Evolutionary conservation across 2,888 invertebrate species (phyloP), one percentile per base, ranked within the genome.

Genomic region (Drosophila differens): DNA sequence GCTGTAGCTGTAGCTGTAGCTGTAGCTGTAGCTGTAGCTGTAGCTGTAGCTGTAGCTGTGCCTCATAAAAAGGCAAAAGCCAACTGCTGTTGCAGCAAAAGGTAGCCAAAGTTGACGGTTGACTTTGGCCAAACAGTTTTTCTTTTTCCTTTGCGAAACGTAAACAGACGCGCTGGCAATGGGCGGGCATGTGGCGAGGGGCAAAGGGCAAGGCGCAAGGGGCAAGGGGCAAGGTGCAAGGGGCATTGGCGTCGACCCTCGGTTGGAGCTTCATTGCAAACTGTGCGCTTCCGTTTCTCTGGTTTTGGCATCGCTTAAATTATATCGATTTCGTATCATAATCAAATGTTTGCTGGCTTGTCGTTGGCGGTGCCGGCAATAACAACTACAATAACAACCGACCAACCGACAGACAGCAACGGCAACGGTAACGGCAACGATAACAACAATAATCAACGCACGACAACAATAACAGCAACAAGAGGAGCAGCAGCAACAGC

Each of bases 271-370:
- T 47, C 61, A 54, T 35, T 49, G 66, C 76, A 79, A 81, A 78
- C 78, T 64, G 65, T 77, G 69, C 51, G 79, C 79, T 82, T 79
- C 79, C 79, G 79, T 78, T 79, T 79, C 61, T 73, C 73, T 78
- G 82, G 76, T 74, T 70, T 71, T 82, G 88, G 85, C 85, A 85
- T 80, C 83, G 85, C 87, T 90, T 91, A 87, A 90, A 89, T 91
- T 89, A 91, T 91, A 91, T 91, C 85, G 90, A 90, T 90, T 91
- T 91, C 90, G 90, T 89, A 89, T 89, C 85, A 89, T 89, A 89
- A 89, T 90, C 89, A 91, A 90, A 91, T 91, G 89, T 89, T 89
- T 90, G 90, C 85, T 83, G 83, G 83, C 82, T 81, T 90, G 79
- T 71, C 86, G 87, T 90, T 89, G 89, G 79, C 85, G 88, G 54